phyloP scores from a whole-genome alignment of 2,113 vertebrate genomes.

The Lagopus leucura region DNA sequence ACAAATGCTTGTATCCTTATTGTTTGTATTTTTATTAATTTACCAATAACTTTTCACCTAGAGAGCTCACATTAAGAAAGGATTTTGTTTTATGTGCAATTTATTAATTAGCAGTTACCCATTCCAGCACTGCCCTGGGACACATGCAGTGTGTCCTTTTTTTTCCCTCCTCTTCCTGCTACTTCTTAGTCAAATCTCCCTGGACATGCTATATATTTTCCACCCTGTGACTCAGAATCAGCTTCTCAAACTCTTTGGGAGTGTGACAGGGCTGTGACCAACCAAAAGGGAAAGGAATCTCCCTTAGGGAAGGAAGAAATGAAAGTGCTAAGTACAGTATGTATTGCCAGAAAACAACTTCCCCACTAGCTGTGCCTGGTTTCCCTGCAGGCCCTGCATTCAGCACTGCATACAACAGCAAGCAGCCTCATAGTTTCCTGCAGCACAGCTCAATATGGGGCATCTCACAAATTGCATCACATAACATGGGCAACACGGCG shows the following conservation, averaged over 20 bases:
- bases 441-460: not conserved
- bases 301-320: conserved; percentile 9
- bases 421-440: not conserved
- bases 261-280: not conserved
- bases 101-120: conserved; percentile 11
- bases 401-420: not conserved
- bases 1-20: not conserved
- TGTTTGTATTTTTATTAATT: not conserved
- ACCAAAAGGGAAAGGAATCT: not conserved
- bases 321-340: not conserved
- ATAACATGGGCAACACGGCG: not conserved
- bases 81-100: not conserved
- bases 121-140: conserved; percentile 3
- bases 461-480: not conserved
- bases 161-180: not conserved
- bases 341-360: conserved; percentile 17
- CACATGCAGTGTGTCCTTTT: not conserved
- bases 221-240: conserved; percentile 40
- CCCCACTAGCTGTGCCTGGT: not conserved
- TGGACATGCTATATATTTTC: not conserved
- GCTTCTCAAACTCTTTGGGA: conserved; percentile 17
- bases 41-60: not conserved
- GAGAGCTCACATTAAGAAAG: not conserved
- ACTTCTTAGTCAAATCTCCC: not conserved
- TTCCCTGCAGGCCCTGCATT: not conserved